phyloP scores from a whole-genome alignment of 2,888 invertebrate genomes.

The Cryptosula pallasiana region DNA sequence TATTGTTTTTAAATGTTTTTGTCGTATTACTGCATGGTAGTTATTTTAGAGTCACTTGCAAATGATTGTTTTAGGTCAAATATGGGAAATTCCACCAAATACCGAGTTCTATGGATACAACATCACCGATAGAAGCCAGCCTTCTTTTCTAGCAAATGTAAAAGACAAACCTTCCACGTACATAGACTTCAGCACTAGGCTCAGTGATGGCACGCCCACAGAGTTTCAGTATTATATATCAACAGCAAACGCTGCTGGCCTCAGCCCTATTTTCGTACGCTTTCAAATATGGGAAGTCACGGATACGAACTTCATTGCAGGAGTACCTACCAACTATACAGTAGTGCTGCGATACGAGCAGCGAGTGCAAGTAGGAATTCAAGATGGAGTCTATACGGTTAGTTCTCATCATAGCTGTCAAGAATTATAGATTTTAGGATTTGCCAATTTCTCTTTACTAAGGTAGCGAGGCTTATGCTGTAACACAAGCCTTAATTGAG shows the following conservation, averaged over 20 bases:
- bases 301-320: neutral
- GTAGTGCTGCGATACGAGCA: neutral
- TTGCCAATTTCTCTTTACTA: no score
- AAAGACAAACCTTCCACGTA: neutral
- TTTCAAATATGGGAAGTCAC: conserved; percentile 5
- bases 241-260: neutral
- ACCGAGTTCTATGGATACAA: conserved; percentile 5
- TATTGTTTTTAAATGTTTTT: no score
- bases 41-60: no score
- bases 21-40: no score
- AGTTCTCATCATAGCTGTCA: no score
- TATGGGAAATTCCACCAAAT: conserved; percentile 3
- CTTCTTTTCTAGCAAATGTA: neutral
- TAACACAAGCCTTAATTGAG: no score
- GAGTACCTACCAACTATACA: neutral
- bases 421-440: no score
- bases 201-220: neutral
- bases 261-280: neutral
- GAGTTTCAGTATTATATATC: conserved; percentile 6
- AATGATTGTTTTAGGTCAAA: neutral
- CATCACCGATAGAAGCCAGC: neutral
- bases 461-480: no score
- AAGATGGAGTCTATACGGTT: neutral
- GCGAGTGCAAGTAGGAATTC: neutral
- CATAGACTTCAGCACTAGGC: conserved; percentile 1